These are phyloP conservation scores for Metaphire vulgaris DNA, from an alignment of 1,140 invertebrate genomes.

Conservation along the genomic window DNA sequence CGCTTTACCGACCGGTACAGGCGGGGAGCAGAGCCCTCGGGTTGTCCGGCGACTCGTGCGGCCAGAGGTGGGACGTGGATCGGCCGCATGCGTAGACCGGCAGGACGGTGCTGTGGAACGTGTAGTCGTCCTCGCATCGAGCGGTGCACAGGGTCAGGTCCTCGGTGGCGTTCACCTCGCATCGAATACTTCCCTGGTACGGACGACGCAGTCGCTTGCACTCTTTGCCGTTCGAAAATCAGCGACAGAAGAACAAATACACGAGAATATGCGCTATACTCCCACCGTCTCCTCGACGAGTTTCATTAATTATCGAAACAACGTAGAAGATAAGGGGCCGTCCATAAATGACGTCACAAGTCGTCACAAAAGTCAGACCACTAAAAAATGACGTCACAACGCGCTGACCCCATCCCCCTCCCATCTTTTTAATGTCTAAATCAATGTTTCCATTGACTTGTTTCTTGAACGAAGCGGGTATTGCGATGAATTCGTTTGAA, in stretches of 20 bases:
- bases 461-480: too few species aligned
- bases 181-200: conserved; percentile 19
- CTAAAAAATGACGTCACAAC: too few species aligned
- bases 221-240: too few species aligned
- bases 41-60: conserved; percentile 25
- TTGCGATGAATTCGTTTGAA: too few species aligned
- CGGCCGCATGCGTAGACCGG: conserved; percentile 17
- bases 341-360: too few species aligned
- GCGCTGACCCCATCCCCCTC: too few species aligned
- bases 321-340: too few species aligned
- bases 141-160: conserved; percentile 14
- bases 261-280: background rate
- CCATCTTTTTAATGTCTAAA: too few species aligned
- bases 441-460: too few species aligned
- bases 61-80: conserved; percentile 20
- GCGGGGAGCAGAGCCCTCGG: conserved; percentile 18
- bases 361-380: too few species aligned
- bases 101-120: conserved; percentile 9
- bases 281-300: too few species aligned
- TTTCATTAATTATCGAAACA: too few species aligned
- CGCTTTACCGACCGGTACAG: conserved; percentile 24
- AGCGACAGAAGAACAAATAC: background rate
- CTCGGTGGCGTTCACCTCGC: background rate
- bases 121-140: conserved; percentile 8
- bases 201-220: conserved; percentile 15